Evolutionary conservation across 2,888 invertebrate genomes (phyloP), one percentile per base, ranked within the genome.

Genomic region (Zhuqinia jingwanae): DNA sequence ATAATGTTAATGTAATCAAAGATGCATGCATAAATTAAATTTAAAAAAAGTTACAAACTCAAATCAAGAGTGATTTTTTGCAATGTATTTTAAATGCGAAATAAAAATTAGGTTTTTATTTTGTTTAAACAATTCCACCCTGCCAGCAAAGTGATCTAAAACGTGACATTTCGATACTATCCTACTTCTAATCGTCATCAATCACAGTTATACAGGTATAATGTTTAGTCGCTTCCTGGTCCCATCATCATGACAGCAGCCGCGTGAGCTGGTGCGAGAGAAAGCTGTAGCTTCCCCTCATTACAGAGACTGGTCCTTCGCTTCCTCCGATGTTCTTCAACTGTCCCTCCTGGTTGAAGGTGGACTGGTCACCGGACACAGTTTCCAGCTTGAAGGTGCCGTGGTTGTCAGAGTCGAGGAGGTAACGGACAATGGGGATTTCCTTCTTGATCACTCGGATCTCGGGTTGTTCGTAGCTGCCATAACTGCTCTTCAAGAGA

Each of bases 201-300:
- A 63, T 6, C 30, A 5, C 27, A 63, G 63, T 17, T 11, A 60
- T 13, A 22, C 25, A 27, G 25, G 50, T 50, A 25, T 3, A 60
- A 10, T 20, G 20, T 58, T 60, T 47, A 78, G 20, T 56, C 53
- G 27, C 60, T 45, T 77, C 60, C 58, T 8, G 77, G 60, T 60
- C 47, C 77, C 56, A 53, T 56, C 60, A 77, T 77, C 77, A 60
- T 60, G n/a, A 17, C 80, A 2, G 58, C 70, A 36, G 36, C 36
- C 8, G 36, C n/a, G n/a, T n/a, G 36, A 8, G 8, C 8, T 50
- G 85, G 85, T 17, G 56, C 75, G 5, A 80, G 85, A 15, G 75
- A 79, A 77, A 89, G 30, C 76, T 76, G 84, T 89, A 89, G 30
- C 84, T 80, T 75, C 89, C 89, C 20, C 30, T 30, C 65, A 84